phyloP scores from a whole-genome alignment of 2,888 invertebrate genomes.

The Acanthosepion esculentum region DNA sequence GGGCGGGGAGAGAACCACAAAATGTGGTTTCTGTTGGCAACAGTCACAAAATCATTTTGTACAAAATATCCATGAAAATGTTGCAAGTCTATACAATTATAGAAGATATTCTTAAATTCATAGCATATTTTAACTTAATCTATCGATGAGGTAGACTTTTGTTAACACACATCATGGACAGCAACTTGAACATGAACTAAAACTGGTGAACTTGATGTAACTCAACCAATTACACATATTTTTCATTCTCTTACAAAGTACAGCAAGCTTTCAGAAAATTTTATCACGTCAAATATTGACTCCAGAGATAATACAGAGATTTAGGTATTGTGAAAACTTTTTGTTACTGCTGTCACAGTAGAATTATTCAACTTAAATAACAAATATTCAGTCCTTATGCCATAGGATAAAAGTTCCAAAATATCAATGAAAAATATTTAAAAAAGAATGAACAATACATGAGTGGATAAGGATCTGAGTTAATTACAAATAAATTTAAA shows the following conservation, averaged over 20 bases:
- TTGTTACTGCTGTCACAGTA: not conserved
- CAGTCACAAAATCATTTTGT: constrained; percentile 23
- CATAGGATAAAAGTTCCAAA: not conserved
- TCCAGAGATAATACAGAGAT: constrained; percentile 21
- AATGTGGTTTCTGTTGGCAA: constrained; percentile 17
- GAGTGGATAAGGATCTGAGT: not conserved
- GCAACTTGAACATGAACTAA: not conserved
- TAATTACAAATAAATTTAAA: not conserved
- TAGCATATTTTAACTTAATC: constrained; percentile 36
- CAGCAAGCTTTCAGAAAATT: not conserved
- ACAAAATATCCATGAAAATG: constrained; percentile 6
- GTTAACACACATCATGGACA: constrained; percentile 40
- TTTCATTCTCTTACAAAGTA: not conserved
- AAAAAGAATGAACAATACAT: not conserved
- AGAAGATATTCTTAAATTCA: constrained; percentile 33
- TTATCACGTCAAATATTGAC: constrained; percentile 13
- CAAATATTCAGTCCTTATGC: not conserved
- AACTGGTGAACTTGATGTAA: constrained; percentile 11
- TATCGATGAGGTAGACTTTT: constrained; percentile 46
- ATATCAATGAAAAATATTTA: not conserved
- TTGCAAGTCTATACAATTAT: constrained; percentile 22
- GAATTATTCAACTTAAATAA: not conserved
- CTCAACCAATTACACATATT: not conserved
- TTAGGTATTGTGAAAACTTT: not conserved
- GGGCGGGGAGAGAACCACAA: not conserved